Evolutionary conservation across 2,888 invertebrate species (phyloP).

Genomic region (Hoplodrina ambigua): DNA sequence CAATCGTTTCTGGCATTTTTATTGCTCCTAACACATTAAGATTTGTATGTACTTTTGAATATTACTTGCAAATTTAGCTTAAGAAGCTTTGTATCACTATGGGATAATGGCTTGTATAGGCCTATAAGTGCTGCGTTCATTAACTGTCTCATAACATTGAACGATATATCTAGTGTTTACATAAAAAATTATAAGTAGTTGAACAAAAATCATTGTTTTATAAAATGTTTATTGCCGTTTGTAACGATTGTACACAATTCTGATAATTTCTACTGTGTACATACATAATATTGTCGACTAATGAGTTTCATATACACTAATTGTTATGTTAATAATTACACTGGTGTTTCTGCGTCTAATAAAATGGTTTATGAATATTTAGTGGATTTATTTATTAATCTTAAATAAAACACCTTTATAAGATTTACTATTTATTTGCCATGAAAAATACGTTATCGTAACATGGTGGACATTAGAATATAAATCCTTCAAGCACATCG

Average conservation of each 20-base stretch:
- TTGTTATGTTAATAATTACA: slow-evolving; percentile 78
- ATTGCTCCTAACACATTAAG: slow-evolving; percentile 36
- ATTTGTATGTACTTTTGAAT: slow-evolving; percentile 29
- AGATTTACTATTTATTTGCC: slow-evolving; percentile 39
- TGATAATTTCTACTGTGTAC: slow-evolving; percentile 64
- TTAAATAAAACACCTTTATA: background rate
- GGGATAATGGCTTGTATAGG: slow-evolving; percentile 38
- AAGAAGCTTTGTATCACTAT: slow-evolving; percentile 65
- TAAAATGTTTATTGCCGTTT: slow-evolving; percentile 69
- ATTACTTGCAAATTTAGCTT: slow-evolving; percentile 62
- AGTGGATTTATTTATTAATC: background rate
- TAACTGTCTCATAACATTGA: slow-evolving; percentile 32
- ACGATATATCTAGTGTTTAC: slow-evolving; percentile 37
- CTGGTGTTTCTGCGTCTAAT: slow-evolving; percentile 84
- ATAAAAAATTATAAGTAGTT: slow-evolving; percentile 63
- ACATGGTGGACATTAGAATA: slow-evolving; percentile 9
- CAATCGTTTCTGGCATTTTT: slow-evolving; percentile 17
- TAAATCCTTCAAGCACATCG: background rate
- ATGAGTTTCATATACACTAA: slow-evolving; percentile 72
- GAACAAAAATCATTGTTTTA: slow-evolving; percentile 65
- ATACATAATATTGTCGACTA: slow-evolving; percentile 67
- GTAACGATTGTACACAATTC: slow-evolving; percentile 58
- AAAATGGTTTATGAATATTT: slow-evolving; percentile 80
- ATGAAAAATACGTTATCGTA: slow-evolving; percentile 1
- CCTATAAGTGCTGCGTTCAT: slow-evolving; percentile 39